phyloP scores from a whole-genome alignment of 1,140 invertebrate genomes.

The Dreissena rostriformis region DNA sequence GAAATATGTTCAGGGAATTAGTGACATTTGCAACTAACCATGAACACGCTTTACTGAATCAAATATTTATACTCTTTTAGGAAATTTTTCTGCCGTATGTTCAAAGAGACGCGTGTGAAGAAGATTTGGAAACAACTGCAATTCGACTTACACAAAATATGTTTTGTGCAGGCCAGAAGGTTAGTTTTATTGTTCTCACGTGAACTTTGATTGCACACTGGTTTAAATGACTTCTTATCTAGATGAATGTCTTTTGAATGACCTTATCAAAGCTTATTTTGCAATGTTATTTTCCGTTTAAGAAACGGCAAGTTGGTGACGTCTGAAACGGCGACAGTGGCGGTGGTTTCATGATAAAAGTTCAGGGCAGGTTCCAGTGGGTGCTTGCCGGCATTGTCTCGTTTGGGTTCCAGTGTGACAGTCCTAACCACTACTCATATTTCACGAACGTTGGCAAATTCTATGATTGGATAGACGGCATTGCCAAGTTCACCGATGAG shows the following conservation, averaged over 20 bases:
- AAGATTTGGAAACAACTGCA: conserved; percentile 45
- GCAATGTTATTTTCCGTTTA: conserved; percentile 85
- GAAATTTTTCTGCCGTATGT: conserved; percentile 72
- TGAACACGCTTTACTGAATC: too few relatives aligned
- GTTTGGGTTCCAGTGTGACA: conserved; percentile 77
- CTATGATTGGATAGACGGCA: conserved; percentile 73
- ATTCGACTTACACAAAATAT: conserved; percentile 81
- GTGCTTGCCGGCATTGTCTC: conserved; percentile 77
- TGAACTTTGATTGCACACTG: too few relatives aligned
- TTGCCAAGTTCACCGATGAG: conserved; percentile 25
- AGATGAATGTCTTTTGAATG: not conserved
- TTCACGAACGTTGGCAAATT: conserved; percentile 76
- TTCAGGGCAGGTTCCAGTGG: conserved; percentile 49
- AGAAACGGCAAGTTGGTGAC: conserved; percentile 82
- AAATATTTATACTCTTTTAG: conserved; percentile 50
- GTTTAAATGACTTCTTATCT: conserved; percentile 4
- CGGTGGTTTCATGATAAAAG: not conserved
- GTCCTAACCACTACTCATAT: conserved; percentile 69
- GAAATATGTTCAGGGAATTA: too few relatives aligned
- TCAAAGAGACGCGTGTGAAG: conserved; percentile 60
- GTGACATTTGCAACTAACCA: too few relatives aligned
- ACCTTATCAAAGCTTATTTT: conserved; percentile 58
- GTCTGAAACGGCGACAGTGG: conserved; percentile 65
- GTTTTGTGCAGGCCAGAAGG: conserved; percentile 85
- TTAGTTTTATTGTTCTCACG: conserved; percentile 21